A percentile compares a stretch with the other conserved stretches of the same genome.
These are phyloP conservation scores for human (Homo sapiens) DNA, from an alignment of 2,113 vertebrate species.

Conservation along the genomic window GRCh38 chr5:11472501-11473000, in stretches of 20 bases:
- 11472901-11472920: not conserved
- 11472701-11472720: not conserved
- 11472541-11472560: not conserved
- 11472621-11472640: not conserved
- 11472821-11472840: not conserved
- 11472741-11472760: constrained; percentile 44
- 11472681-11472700: not conserved
- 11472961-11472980: no score
- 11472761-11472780: not conserved
- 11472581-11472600: not conserved
- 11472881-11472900: not conserved
- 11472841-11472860: not conserved
- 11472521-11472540: not conserved
- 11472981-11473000: no score
- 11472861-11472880: not conserved
- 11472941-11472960: no score
- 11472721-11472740: constrained; percentile 34
- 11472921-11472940: no score
- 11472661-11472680: not conserved
- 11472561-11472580: not conserved
- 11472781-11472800: not conserved
- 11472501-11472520: not conserved
- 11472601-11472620: not conserved
- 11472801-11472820: constrained; percentile 27
- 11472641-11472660: not conserved